Evolutionary conservation across 1,140 invertebrate genomes (phyloP), one percentile per base, ranked within the genome.

Genomic region (Centruroides sculpturatus): DNA sequence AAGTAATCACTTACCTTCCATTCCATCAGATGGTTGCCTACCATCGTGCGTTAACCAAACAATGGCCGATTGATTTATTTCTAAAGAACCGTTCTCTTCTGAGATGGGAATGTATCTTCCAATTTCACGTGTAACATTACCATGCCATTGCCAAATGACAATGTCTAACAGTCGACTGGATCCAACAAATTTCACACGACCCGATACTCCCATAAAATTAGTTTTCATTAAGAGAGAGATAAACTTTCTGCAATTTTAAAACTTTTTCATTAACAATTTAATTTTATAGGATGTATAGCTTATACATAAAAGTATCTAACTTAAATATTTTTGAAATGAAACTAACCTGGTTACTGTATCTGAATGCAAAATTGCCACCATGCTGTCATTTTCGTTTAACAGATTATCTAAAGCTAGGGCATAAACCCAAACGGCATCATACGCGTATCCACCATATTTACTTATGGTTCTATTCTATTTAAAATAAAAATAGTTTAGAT

Each of bases 401-500:
- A 89, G 71, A 63, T 78, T 75, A 66, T 87, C 80, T 23, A 86
- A 71, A 3, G 85, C 87, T n/a, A 81, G 74, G 5, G 85, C 88
- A 71, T 86, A 90, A 2, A 82, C 82, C 88, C 88, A 91, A 51
- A 89, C 83, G 0, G 86, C 87, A 74, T 92, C 88, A 71, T 91
- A 91, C 1, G 78, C 77, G 70, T 84, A 90, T 3, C 85, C 84
- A 8, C 82, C 85, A 72, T 87, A 90, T 56, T 80, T 74, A 41
- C 51, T 53, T 23, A 53, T 53, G 8, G 23, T 53, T 53, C 23
- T 53, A 8, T 36, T 53, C 51, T 36, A 36, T 36, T 36, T 23
- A 34, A 36, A 53, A 36, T 5, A 7, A 53, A 5, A 23, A 5
- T 36, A 34, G 12, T 12, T 34, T 34, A 34, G 34, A 51, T 51